Evolutionary conservation across 2,888 invertebrate species (phyloP).

Genomic region (Polyommatus icarus): DNA sequence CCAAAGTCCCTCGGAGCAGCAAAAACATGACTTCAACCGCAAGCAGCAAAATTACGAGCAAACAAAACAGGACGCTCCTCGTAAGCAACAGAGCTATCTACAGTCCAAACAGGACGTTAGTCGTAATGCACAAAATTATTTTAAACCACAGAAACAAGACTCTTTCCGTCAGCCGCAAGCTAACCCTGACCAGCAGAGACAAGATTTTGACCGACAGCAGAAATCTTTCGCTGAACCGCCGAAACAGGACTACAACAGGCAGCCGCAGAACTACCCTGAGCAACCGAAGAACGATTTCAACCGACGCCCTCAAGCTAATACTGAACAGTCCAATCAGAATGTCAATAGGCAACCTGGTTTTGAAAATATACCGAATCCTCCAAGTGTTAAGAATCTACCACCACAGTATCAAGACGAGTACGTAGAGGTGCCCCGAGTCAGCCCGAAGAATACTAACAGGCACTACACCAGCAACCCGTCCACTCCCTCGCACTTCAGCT

Average conservation of each 20-base stretch:
- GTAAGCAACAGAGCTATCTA: slow-evolving; percentile 24
- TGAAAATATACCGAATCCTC: slow-evolving; percentile 49
- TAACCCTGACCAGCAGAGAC: slow-evolving; percentile 26
- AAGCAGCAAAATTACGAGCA: slow-evolving; percentile 25
- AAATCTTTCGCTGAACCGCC: slow-evolving; percentile 21
- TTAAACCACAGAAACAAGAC: slow-evolving; percentile 32
- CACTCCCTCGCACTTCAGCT: slow-evolving; percentile 55
- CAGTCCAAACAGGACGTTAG: slow-evolving; percentile 28
- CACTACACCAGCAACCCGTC: slow-evolving; percentile 54
- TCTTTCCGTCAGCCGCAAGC: slow-evolving; percentile 12
- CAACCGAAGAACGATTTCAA: slow-evolving; percentile 28
- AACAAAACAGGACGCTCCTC: slow-evolving; percentile 27
- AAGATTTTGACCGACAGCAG: slow-evolving; percentile 30
- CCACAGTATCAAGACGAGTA: slow-evolving; percentile 71
- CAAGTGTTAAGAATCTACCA: slow-evolving; percentile 54
- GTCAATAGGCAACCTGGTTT: slow-evolving; percentile 30
- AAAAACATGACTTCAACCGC: slow-evolving; percentile 52
- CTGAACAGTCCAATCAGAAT: slow-evolving; percentile 29
- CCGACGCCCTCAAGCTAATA: slow-evolving; percentile 27
- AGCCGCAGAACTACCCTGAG: slow-evolving; percentile 25
- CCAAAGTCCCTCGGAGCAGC: slow-evolving; percentile 51
- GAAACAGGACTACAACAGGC: slow-evolving; percentile 22
- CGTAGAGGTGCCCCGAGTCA: slow-evolving; percentile 71
- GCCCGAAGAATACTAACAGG: slow-evolving; percentile 58
- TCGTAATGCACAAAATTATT: slow-evolving; percentile 29